Conservation (phyloP, 1,140 invertebrate genomes). For the Ceratina japonica region DNA sequence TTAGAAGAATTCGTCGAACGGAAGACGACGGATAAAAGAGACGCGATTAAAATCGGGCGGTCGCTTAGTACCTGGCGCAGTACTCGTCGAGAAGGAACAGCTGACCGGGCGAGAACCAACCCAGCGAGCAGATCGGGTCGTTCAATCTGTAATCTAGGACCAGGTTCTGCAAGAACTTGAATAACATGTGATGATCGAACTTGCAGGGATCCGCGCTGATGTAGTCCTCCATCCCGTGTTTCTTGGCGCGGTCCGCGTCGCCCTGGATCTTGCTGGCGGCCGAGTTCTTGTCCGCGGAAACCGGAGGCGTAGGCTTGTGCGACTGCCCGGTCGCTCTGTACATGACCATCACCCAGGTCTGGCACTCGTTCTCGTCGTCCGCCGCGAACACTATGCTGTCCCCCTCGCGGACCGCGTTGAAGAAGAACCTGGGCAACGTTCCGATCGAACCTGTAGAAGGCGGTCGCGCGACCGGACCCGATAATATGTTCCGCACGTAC, state of each 20-base stretch:
- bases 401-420: conserved; percentile 98
- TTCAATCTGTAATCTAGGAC: conserved; percentile 97
- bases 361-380: conserved; percentile 98
- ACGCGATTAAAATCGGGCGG: background rate
- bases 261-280: conserved; percentile 94
- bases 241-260: conserved; percentile 96
- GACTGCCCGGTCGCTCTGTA: conserved; percentile 99
- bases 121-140: conserved; percentile 98
- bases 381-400: conserved; percentile 98
- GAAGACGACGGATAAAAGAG: too few relatives aligned
- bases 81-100: conserved; percentile 99
- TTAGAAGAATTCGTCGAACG: background rate
- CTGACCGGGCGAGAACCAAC: conserved; percentile 99
- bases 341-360: conserved; percentile 99
- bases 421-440: conserved; percentile 87
- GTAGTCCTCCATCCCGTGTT: conserved; percentile 99
- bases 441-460: background rate
- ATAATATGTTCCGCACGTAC: conserved; percentile 11
- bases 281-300: conserved; percentile 92
- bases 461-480: background rate
- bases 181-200: conserved; percentile 96
- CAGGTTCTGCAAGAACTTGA: conserved; percentile 94
- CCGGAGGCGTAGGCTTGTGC: conserved; percentile 97
- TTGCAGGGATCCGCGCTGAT: conserved; percentile 98
- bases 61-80: conserved; percentile 85